Conservation (phyloP, 2,113 vertebrate species). For the Siphamia tubifer region DNA sequence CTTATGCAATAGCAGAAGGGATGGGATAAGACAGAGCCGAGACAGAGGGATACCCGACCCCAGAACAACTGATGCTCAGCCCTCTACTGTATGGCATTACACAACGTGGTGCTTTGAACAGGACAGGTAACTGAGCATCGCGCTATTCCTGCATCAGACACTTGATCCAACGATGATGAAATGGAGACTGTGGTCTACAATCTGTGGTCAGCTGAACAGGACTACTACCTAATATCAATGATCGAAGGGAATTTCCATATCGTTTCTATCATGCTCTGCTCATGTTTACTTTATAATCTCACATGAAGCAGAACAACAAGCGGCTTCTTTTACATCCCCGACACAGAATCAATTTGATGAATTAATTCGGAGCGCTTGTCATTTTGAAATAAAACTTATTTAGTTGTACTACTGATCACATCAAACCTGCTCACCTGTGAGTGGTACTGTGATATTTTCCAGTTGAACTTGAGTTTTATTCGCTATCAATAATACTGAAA, state of each 20-base stretch:
- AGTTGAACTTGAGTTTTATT: too few species aligned
- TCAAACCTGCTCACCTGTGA: not conserved
- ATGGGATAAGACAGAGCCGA: slow-evolving; percentile 13
- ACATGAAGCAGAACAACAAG: too few species aligned
- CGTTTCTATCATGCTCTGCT: not conserved
- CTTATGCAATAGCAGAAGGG: slow-evolving; percentile 45
- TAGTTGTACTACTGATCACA: not conserved
- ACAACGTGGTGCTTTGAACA: slow-evolving; percentile 44
- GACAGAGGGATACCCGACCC: slow-evolving; percentile 46
- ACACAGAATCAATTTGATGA: too few species aligned
- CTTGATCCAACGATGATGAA: slow-evolving; percentile 40
- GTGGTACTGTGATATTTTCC: too few species aligned
- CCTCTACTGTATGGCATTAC: not conserved
- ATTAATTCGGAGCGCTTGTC: too few species aligned
- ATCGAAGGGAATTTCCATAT: not conserved
- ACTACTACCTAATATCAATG: not conserved
- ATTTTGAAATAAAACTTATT: not conserved
- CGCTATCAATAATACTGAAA: too few species aligned
- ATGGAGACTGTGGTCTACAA: slow-evolving; percentile 22
- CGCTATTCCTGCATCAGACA: slow-evolving; percentile 20
- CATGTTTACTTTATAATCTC: not conserved
- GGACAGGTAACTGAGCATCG: slow-evolving; percentile 50
- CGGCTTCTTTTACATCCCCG: too few species aligned
- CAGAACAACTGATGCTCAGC: not conserved
- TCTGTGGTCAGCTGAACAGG: slow-evolving; percentile 6